Base-by-base conservation (phyloP, 1,140 invertebrate species). In the Tetramorium alpestre region DNA sequence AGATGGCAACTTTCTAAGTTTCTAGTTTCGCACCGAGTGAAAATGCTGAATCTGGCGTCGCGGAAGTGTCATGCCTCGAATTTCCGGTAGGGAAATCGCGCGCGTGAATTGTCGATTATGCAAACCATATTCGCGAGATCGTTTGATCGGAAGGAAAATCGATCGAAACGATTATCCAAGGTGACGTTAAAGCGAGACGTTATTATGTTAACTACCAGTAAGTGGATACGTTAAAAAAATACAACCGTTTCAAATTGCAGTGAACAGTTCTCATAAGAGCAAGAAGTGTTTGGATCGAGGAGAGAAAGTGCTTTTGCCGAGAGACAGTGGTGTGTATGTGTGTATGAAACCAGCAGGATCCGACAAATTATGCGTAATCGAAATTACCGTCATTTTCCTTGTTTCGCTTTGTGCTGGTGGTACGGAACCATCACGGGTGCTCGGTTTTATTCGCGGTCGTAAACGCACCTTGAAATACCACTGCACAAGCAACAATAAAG, bases 271-370 rank as follows among this genome's bases (percentile, higher is more conserved):
- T 58, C 25, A 25, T 60, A 84, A 62, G 25, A 84, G 67, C 69
- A 49, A 60, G 47, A 41, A 84, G 28, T 78, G 76, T 78, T 78
- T 77, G 85, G 82, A 70, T 58, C 73, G 64, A 86, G 81, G 58
- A 86, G 93, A 92, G 93, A 94, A 93, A 94, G 93, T 93, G 88
- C 70, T 89, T 87, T 82, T 91, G 88, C 81, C 81, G 88, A 91
- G 90, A 73, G 33, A 62, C 80, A 73, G 49, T 33, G 33, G 33
- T 33, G 33, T 33, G 33, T 33, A 0, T 33, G 33, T 33, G 3
- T 33, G 3, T 33, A 33, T 33, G 33, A 3, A 33, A 33, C 33
- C 33, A 33, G 33, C 51, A 49, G 90, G 85, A 88, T 88, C 91
- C 86, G 69, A 87, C 87, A 88, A 93, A 92, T 93, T 93, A 92